These are phyloP conservation scores for Pararge aegeria DNA, from an alignment of 1,140 invertebrate genomes.

Conservation along the genomic window DNA sequence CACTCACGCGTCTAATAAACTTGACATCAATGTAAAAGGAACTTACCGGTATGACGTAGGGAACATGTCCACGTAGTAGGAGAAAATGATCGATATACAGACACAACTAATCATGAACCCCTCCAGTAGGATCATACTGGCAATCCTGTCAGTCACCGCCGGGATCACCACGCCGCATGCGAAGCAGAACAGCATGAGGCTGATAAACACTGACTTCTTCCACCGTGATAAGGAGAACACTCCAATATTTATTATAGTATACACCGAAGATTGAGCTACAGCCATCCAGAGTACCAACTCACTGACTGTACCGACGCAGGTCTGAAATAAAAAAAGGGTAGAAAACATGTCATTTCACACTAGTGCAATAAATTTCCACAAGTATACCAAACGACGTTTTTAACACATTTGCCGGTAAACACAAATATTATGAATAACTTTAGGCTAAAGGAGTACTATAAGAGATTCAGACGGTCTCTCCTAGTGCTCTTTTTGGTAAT, in stretches of 20 bases:
- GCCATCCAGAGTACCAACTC: neutral
- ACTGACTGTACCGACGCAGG: constrained; percentile 13
- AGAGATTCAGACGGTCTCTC: no score
- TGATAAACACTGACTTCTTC: constrained; percentile 27
- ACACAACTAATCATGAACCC: constrained; percentile 25
- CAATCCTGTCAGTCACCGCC: constrained; percentile 18
- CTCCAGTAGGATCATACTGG: constrained; percentile 25
- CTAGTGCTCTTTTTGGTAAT: no score
- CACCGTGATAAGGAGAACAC: constrained; percentile 22
- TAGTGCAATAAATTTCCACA: no score
- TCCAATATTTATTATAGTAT: constrained; percentile 17
- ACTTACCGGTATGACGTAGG: constrained; percentile 42
- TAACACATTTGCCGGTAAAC: no score
- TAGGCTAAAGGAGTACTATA: no score
- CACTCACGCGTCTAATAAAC: no score
- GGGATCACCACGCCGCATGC: constrained; percentile 12
- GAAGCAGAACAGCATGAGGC: neutral
- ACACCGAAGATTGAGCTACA: constrained; percentile 14
- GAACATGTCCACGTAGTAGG: constrained; percentile 41
- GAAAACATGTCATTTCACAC: no score
- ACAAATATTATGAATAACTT: no score
- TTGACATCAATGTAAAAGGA: no score
- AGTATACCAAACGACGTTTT: no score
- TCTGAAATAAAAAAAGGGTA: no score
- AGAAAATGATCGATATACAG: constrained; percentile 34